Evolutionary conservation across 2,113 vertebrate species (phyloP), one percentile per base, ranked within the genome.

Genomic region (Clarias macrocephalus): DNA sequence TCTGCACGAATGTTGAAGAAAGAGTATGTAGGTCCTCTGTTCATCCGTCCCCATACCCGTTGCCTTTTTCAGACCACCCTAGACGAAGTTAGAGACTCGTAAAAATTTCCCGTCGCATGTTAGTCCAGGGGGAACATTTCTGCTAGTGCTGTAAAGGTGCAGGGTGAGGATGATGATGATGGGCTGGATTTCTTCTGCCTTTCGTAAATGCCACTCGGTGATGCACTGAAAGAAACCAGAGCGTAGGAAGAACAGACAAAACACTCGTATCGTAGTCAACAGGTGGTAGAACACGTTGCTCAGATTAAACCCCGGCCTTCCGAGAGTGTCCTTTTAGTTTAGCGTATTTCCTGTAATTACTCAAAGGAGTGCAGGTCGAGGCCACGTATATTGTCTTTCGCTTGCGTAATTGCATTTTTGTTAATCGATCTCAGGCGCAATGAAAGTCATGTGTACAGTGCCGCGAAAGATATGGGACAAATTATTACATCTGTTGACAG

Each of bases 1-100:
- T 88, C 89, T 93, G 85, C 87, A 37, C 86, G 25, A 86, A 76
- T 54, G 88, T 88, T 73, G 25, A 37, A 77, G 79, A 23, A 86
- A 63, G 52, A 89, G 63, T 66, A 62, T 83, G 82, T 10, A 3
- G 89, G 88, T 28, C 73, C 85, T 85, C 81, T 91, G 88, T 83
- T 62, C 48, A 16, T 80, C 85, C 85, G 70, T 84, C 66, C 80
- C 87, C 90, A 15, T 91, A 94, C 92, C 93, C 92, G 92, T 88
- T 92, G 87, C 88, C 89, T 84, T 59, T 68, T 80, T 85, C 89
- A 88, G 88, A 92, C 88, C 85, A 57, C 89, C 86, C 72, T 68
- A 42, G 70, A 79, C 85, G 42, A 42, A 19, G 73, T 66, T 10
- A 63, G 42, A 56, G 83, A 25, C 19, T 65, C 19, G 21, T 59